Evolutionary conservation across 1,140 invertebrate genomes (phyloP).

Genomic region (Lepidurus packardi): DNA sequence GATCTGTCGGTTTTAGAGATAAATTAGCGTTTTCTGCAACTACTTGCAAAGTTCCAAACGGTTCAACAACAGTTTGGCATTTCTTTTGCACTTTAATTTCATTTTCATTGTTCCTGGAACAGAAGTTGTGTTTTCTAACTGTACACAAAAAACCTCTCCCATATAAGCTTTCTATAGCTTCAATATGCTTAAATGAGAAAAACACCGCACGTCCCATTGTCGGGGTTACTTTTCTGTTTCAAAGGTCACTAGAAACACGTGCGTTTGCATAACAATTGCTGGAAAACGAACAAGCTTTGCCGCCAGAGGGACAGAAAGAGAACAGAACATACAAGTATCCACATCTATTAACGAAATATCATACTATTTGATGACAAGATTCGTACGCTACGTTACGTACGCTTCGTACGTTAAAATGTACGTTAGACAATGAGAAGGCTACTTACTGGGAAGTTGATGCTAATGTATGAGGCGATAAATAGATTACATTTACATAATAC

Average conservation of each 20-base stretch:
- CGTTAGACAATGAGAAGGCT: no score
- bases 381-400: no score
- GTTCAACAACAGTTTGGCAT: not conserved
- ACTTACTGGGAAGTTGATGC: not conserved
- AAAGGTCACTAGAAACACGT: not conserved
- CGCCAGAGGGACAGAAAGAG: no score
- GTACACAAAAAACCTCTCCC: not conserved
- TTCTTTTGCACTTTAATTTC: not conserved
- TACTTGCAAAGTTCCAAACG: slow-evolving; percentile 6
- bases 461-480: slow-evolving; percentile 19
- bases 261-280: not conserved
- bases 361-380: no score
- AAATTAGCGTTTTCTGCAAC: not conserved
- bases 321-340: no score
- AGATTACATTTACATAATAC: slow-evolving; percentile 6
- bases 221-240: not conserved
- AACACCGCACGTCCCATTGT: not conserved
- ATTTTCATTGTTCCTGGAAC: not conserved
- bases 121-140: not conserved
- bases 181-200: not conserved
- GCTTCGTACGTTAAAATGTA: no score
- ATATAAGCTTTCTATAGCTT: not conserved
- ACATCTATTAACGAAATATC: no score
- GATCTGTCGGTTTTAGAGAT: not conserved
- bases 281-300: no score